Evolutionary conservation across 2,888 invertebrate genomes (phyloP).

Genomic region (Rhyacophila evoluta): DNA sequence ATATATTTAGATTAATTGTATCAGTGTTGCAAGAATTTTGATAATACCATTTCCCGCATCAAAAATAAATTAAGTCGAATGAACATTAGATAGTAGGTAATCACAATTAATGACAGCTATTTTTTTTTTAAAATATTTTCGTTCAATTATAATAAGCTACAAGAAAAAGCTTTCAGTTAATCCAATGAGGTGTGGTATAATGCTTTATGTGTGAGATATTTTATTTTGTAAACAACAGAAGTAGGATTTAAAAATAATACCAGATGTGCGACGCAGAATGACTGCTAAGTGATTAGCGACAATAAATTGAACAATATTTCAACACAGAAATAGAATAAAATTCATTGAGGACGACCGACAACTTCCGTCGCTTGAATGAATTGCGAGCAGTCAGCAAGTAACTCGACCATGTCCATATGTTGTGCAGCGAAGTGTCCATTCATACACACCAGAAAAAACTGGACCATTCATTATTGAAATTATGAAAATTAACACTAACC

Average conservation of each 20-base stretch:
- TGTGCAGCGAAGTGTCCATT: background rate
- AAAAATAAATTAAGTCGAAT: too few species aligned
- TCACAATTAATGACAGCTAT: too few species aligned
- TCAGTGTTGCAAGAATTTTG: too few species aligned
- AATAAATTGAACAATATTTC: background rate
- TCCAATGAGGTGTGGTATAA: too few species aligned
- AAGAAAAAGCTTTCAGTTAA: too few species aligned
- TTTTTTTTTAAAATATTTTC: too few species aligned
- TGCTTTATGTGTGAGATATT: too few species aligned
- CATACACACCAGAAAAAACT: background rate
- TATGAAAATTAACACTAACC: background rate
- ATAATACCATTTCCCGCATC: too few species aligned
- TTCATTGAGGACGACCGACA: background rate
- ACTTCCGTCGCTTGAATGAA: constrained; percentile 16
- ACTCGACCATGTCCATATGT: constrained; percentile 19
- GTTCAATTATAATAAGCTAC: too few species aligned
- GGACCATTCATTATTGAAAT: background rate
- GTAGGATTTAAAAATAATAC: constrained; percentile 1
- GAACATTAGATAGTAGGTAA: too few species aligned
- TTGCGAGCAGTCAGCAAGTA: constrained; percentile 1
- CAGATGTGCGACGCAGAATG: background rate
- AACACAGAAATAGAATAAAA: constrained; percentile 1
- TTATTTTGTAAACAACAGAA: too few species aligned
- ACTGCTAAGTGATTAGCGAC: background rate
- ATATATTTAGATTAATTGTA: too few species aligned